phyloP scores from a whole-genome alignment of 2,888 invertebrate genomes.

The Halictus quadricinctus region DNA sequence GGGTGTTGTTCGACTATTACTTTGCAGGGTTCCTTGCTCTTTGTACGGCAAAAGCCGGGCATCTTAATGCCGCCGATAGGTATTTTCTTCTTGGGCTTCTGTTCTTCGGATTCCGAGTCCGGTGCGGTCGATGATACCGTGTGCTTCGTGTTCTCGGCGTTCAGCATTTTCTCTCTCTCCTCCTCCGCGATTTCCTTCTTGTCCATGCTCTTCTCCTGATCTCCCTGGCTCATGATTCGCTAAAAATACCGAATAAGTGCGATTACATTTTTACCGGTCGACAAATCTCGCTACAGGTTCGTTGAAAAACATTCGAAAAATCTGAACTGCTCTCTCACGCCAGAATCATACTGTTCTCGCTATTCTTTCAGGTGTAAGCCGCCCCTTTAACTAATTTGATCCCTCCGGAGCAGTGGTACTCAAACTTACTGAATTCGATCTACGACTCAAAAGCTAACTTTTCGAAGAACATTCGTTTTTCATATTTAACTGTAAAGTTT shows the following conservation, averaged over 20 bases:
- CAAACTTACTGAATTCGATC: not conserved
- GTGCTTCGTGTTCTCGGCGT: constrained; percentile 85
- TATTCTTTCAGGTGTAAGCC: not conserved
- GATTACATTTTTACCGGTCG: not conserved
- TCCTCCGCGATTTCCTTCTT: constrained; percentile 80
- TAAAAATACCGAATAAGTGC: constrained; percentile 32
- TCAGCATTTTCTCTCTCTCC: constrained; percentile 86
- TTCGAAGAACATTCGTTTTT: not conserved
- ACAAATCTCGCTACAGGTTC: not conserved
- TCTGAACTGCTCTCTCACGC: not conserved
- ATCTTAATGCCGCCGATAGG: constrained; percentile 95
- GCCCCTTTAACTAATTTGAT: not conserved
- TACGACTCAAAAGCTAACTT: not conserved
- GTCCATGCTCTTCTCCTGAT: constrained; percentile 78
- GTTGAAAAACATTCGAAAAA: not conserved
- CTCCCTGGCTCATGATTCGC: constrained; percentile 61
- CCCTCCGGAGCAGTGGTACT: not conserved
- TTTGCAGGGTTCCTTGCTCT: constrained; percentile 89
- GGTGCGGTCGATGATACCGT: constrained; percentile 82
- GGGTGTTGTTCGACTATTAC: constrained; percentile 79
- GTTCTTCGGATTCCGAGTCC: constrained; percentile 83
- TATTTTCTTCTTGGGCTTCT: constrained; percentile 87
- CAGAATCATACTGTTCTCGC: not conserved
- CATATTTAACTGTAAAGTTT: not conserved
- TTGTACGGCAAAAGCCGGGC: constrained; percentile 92